These are phyloP conservation scores for Heliconius aoede DNA, from an alignment of 2,888 invertebrate genomes.

Conservation along the genomic window DNA sequence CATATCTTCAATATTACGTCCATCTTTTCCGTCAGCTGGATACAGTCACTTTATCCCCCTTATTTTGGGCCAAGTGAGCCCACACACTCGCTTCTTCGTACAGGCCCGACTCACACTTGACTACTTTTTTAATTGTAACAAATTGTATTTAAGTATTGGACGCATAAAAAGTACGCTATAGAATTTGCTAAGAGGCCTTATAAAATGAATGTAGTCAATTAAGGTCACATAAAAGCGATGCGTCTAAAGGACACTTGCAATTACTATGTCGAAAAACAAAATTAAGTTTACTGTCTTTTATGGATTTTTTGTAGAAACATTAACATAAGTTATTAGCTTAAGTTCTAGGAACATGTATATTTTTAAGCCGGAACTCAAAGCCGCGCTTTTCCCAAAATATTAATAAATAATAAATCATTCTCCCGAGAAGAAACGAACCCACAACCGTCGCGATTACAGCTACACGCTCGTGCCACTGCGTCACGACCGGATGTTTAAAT, in stretches of 20 bases:
- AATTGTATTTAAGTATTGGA: background rate
- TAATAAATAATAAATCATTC: too few species aligned
- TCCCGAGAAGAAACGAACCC: background rate
- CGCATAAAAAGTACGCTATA: background rate
- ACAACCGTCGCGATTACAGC: background rate
- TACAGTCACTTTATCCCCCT: too few species aligned
- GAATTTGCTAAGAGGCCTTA: background rate
- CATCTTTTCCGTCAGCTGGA: too few species aligned
- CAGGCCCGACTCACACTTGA: background rate
- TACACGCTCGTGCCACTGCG: too few species aligned
- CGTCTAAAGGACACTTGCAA: background rate
- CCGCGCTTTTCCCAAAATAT: background rate
- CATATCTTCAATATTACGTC: too few species aligned
- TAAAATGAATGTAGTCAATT: conserved; percentile 7
- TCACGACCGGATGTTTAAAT: background rate
- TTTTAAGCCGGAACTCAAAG: too few species aligned
- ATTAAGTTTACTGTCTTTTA: background rate
- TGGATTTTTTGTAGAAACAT: background rate
- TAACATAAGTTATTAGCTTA: too few species aligned
- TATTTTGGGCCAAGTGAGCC: too few species aligned
- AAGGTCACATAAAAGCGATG: background rate
- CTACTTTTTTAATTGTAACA: background rate
- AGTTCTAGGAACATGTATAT: too few species aligned
- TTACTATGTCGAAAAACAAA: conserved; percentile 5
- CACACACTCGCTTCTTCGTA: too few species aligned